A percentile compares a stretch with the other conserved stretches of the same genome.
Conservation (phyloP, 53 echinoderm and acorn worm species). For the Echinarachnius parma region DNA sequence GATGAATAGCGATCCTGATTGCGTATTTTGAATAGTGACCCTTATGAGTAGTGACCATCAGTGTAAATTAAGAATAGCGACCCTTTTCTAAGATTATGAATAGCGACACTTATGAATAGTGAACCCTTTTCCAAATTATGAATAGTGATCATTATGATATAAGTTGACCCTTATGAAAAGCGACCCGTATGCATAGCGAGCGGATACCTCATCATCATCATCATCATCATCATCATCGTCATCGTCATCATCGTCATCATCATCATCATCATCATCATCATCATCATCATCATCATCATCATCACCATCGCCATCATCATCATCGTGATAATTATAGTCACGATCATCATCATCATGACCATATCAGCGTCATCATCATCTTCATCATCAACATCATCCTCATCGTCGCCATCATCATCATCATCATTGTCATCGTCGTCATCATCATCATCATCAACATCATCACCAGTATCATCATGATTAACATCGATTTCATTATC, state of each 20-base stretch:
- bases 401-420: neutral
- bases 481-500: neutral
- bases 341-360: neutral
- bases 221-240: conserved; percentile 20
- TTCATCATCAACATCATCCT: neutral
- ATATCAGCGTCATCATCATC: neutral
- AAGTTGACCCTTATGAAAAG: no score
- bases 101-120: no score
- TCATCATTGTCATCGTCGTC: neutral
- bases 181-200: no score
- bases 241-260: conserved; percentile 15
- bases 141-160: no score
- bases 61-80: no score
- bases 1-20: no score
- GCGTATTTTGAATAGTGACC: no score
- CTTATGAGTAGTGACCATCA: no score
- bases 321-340: neutral
- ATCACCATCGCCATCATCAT: neutral
- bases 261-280: neutral
- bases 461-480: neutral
- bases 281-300: neutral
- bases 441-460: neutral
- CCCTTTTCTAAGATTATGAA: no score
- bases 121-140: no score
- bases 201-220: conserved; percentile 11